Percentiles rank a stretch among this genome's conserved stretches.
Conservation (phyloP, 1,140 invertebrate species). For the silkworm (Bombyx mori) region DNA sequence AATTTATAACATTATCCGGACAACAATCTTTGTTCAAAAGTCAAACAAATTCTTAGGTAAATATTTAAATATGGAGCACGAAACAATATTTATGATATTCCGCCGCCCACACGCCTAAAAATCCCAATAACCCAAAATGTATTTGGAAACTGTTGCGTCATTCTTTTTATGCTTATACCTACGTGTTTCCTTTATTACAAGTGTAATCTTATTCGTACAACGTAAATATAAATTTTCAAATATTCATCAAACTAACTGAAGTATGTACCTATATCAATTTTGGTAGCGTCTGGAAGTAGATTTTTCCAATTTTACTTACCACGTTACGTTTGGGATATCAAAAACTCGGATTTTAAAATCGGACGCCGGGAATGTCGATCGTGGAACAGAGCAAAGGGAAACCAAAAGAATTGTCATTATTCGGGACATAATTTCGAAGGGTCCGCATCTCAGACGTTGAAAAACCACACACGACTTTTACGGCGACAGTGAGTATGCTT, state of each 20-base stretch:
- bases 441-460: conserved; percentile 40
- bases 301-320: neutral
- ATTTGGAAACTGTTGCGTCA: conserved; percentile 4
- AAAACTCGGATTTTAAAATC: neutral
- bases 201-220: too few species aligned
- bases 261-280: neutral
- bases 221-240: neutral
- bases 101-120: conserved; percentile 6
- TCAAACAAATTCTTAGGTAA: neutral
- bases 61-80: conserved; percentile 9
- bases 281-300: too few species aligned
- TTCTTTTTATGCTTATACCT: conserved; percentile 2
- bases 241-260: neutral
- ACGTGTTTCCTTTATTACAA: too few species aligned
- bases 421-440: conserved; percentile 48
- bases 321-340: neutral
- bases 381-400: conserved; percentile 14
- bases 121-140: conserved; percentile 8
- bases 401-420: conserved; percentile 43
- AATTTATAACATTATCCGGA: too few species aligned
- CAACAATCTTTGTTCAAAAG: too few species aligned
- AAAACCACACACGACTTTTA: conserved; percentile 63
- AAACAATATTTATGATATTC: conserved; percentile 11
- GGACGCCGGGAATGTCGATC: conserved; percentile 1
- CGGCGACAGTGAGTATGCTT: conserved; percentile 46